Percentiles rank a stretch among this genome's conserved stretches.
These are phyloP conservation scores for Lonchura striata DNA, from an alignment of 2,113 vertebrate genomes.

Conservation along the genomic window DNA sequence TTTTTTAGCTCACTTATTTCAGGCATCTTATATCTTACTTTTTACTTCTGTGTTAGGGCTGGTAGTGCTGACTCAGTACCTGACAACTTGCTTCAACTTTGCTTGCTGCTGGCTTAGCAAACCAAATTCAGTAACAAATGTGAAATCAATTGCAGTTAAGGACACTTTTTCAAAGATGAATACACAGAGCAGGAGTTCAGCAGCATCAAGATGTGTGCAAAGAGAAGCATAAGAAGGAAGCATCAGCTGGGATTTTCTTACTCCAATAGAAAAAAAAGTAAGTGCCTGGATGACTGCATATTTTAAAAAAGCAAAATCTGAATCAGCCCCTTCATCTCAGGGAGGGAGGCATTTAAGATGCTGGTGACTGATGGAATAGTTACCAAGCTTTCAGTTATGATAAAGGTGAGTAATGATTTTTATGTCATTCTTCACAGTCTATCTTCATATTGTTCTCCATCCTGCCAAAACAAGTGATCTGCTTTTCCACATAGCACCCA, in stretches of 20 bases:
- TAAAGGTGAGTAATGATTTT: conserved; percentile 38
- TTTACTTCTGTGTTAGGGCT: neutral
- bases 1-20: neutral
- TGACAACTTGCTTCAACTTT: neutral
- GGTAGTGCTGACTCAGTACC: neutral
- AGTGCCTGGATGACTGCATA: neutral
- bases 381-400: neutral
- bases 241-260: neutral
- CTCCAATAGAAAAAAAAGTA: neutral
- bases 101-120: neutral
- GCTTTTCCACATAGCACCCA: neutral
- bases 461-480: conserved; percentile 1
- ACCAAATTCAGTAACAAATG: neutral
- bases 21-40: neutral
- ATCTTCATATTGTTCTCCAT: neutral
- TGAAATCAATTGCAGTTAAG: neutral
- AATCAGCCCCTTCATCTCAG: neutral
- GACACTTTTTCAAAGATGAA: neutral
- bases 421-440: neutral
- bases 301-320: neutral
- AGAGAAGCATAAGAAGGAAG: neutral
- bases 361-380: neutral
- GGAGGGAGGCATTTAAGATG: neutral
- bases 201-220: neutral
- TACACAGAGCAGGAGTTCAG: neutral